Percentiles rank a stretch among this genome's conserved stretches.
These are phyloP conservation scores for Eristalis arbustorum DNA, from an alignment of 2,888 invertebrate genomes.

Conservation along the genomic window DNA sequence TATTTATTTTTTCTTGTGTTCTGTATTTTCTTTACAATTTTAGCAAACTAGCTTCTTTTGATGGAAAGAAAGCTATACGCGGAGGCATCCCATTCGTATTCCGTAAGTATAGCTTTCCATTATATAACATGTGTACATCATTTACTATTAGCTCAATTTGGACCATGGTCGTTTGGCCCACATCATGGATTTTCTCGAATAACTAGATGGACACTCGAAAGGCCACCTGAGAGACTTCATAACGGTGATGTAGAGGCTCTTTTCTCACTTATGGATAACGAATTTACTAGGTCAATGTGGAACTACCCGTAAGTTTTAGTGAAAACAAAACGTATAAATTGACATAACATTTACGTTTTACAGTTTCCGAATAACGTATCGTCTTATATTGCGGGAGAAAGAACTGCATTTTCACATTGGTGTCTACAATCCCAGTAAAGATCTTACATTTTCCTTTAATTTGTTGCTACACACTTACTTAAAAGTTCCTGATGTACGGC, in stretches of 20 bases:
- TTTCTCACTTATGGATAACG: slow-evolving; percentile 95
- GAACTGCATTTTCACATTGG: slow-evolving; percentile 96
- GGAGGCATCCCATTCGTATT: slow-evolving; percentile 98
- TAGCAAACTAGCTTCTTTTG: slow-evolving; percentile 97
- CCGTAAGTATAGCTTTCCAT: slow-evolving; percentile 86
- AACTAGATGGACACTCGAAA: slow-evolving; percentile 94
- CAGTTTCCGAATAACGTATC: slow-evolving; percentile 95
- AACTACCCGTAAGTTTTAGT: slow-evolving; percentile 87
- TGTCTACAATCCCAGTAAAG: slow-evolving; percentile 96
- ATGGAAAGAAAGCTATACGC: slow-evolving; percentile 96
- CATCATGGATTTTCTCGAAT: slow-evolving; percentile 98
- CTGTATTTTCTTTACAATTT: slow-evolving; percentile 74
- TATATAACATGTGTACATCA: neutral
- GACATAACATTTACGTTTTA: slow-evolving; percentile 11
- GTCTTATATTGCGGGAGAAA: slow-evolving; percentile 93
- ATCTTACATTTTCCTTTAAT: slow-evolving; percentile 94
- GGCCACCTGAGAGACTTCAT: slow-evolving; percentile 91
- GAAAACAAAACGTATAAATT: neutral
- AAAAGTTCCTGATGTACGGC: slow-evolving; percentile 95
- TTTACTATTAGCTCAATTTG: slow-evolving; percentile 90
- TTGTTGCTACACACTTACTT: slow-evolving; percentile 96
- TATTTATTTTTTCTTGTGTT: neutral
- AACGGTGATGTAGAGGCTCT: slow-evolving; percentile 96
- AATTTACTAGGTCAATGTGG: slow-evolving; percentile 96
- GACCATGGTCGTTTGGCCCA: slow-evolving; percentile 96